Evolutionary conservation across 1,140 invertebrate genomes (phyloP).

Genomic region (Tribolium madens): DNA sequence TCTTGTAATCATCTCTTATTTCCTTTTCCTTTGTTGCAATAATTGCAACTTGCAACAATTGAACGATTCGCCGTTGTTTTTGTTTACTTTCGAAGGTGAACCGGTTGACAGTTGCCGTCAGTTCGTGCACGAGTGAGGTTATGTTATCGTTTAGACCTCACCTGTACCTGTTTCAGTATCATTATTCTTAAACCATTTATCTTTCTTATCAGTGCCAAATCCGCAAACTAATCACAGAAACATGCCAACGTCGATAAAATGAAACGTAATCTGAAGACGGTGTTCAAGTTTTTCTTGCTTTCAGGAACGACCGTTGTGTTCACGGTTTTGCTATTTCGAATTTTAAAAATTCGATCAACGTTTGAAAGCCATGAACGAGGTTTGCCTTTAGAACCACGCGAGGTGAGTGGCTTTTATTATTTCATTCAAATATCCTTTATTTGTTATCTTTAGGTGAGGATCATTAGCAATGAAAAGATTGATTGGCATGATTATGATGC

Average conservation of each 20-base stretch:
- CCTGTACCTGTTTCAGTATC: slow-evolving; percentile 19
- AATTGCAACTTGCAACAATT: not conserved
- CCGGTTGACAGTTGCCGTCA: slow-evolving; percentile 18
- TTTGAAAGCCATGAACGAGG: slow-evolving; percentile 8
- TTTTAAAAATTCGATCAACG: slow-evolving; percentile 51
- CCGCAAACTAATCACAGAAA: not conserved
- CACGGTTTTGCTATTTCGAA: slow-evolving; percentile 60
- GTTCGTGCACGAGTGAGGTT: slow-evolving; percentile 1
- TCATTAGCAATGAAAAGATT: slow-evolving; percentile 69
- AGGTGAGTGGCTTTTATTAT: not conserved
- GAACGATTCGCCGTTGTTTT: slow-evolving; percentile 8
- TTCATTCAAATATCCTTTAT: slow-evolving; percentile 4
- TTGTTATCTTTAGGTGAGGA: not conserved
- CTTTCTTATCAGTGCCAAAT: slow-evolving; percentile 3
- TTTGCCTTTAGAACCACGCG: not conserved
- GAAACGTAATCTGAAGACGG: slow-evolving; percentile 63
- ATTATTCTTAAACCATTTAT: not conserved
- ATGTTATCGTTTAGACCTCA: slow-evolving; percentile 10
- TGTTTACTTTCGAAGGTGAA: slow-evolving; percentile 25
- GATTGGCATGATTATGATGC: slow-evolving; percentile 89
- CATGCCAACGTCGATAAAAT: slow-evolving; percentile 50
- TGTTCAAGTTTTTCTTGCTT: slow-evolving; percentile 62
- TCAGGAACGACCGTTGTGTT: slow-evolving; percentile 58
- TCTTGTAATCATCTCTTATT: slow-evolving; percentile 1
- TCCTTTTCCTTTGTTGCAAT: slow-evolving; percentile 30